Evolutionary conservation across 2,888 invertebrate species (phyloP), one percentile per base, ranked within the genome.

Genomic region (Exephanes ischioxanthus): DNA sequence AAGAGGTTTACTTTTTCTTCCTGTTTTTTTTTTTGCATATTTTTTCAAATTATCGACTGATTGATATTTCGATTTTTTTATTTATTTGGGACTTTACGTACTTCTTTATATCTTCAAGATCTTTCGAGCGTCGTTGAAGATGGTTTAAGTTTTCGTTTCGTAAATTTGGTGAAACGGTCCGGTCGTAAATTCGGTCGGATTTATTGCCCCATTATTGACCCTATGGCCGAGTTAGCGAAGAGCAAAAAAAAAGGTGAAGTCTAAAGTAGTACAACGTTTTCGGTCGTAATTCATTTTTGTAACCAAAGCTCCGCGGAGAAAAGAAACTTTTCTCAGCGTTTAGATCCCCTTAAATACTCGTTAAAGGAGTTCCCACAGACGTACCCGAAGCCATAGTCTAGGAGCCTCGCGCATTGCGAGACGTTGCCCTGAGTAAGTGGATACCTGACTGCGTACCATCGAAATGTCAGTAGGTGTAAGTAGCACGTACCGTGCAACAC

Each of bases 391-490:
- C 33, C 51, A 6, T 22, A 55, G 55, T 55, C 58, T 22, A 58
- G 14, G 14, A 58, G 58, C 4, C 22, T 58, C 11, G 58, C n/a
- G 58, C 11, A 58, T 14, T 14, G 26, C 22, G 14, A 3, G 11
- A 58, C 58, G 22, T 48, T 48, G 3, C 45, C 45, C 45, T 4
- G 45, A 16, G 58, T 58, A 22, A 26, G 30, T 67, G 58, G 58
- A 66, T 16, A 48, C n/a, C n/a, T 71, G 30, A 16, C 63, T 37
- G 48, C n/a, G 73, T 73, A 73, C 45, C 48, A 45, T 73, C 73
- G 73, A 73, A 73, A 73, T 73, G 73, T 73, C 73, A 73, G 73
- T 45, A 61, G 45, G 58, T 73, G 73, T 45, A 73, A 73, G 61
- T 61, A 73, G 26, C 58, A 26, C 30, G 41, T 58, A 33, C 55